Conservation (phyloP, 1,140 invertebrate genomes). For the Drosophila funebris region DNA sequence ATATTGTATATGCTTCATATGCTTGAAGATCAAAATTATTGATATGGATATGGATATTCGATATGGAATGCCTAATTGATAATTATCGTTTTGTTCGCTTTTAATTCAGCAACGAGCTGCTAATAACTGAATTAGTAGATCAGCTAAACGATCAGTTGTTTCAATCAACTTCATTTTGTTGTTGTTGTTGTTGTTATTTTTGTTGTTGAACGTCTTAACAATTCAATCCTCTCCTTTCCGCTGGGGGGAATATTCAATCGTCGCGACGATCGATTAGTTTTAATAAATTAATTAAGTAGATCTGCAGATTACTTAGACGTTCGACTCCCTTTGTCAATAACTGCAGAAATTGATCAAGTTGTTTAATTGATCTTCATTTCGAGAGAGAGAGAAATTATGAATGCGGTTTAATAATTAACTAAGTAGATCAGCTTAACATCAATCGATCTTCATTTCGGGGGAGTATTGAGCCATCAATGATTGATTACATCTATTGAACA, state of each 20-base stretch:
- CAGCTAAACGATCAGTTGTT: constrained; percentile 6
- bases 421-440: background rate
- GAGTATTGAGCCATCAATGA: too few species aligned
- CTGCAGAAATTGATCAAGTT: too few species aligned
- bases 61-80: constrained; percentile 79
- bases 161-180: background rate
- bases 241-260: background rate
- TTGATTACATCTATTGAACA: too few species aligned
- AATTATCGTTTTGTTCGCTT: constrained; percentile 77
- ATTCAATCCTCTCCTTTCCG: background rate
- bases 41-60: constrained; percentile 43
- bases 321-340: too few species aligned
- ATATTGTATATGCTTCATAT: background rate
- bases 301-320: too few species aligned
- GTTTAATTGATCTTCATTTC: too few species aligned
- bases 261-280: background rate
- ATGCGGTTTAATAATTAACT: background rate
- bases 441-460: background rate
- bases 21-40: constrained; percentile 38
- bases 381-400: background rate
- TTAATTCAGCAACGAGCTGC: constrained; percentile 12
- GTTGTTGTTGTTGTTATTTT: background rate
- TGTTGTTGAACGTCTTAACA: background rate
- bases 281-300: background rate
- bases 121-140: constrained; percentile 45